These are phyloP conservation scores for Callipepla squamata DNA, from an alignment of 2,113 vertebrate species.

Conservation along the genomic window DNA sequence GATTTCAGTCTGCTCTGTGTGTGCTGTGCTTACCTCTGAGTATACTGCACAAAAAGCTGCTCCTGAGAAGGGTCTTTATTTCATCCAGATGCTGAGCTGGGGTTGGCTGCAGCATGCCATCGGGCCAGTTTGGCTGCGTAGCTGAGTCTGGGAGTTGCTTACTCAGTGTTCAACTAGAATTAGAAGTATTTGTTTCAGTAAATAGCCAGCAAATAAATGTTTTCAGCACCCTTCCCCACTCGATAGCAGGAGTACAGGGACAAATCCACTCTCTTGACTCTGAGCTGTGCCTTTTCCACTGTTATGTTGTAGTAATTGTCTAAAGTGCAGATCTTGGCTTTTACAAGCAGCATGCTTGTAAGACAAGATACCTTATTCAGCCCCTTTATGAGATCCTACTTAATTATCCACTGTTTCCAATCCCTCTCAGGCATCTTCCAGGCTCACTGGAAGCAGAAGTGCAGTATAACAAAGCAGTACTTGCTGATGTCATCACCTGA, in stretches of 20 bases:
- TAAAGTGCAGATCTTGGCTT: neutral
- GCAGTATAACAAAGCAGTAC: neutral
- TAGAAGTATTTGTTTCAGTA: constrained; percentile 10
- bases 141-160: constrained; percentile 39
- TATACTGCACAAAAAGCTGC: constrained; percentile 69
- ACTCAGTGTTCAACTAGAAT: constrained; percentile 29
- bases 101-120: constrained; percentile 79
- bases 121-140: constrained; percentile 55
- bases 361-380: neutral
- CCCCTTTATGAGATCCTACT: neutral
- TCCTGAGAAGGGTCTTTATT: constrained; percentile 70
- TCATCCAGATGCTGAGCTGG: constrained; percentile 72
- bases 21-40: constrained; percentile 68
- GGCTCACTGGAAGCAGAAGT: neutral
- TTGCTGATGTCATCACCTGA: neutral
- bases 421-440: neutral
- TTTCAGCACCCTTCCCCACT: neutral
- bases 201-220: neutral
- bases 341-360: neutral
- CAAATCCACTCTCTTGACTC: neutral
- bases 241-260: neutral
- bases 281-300: neutral
- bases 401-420: neutral
- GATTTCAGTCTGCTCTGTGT: neutral
- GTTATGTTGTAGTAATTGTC: neutral